These are phyloP conservation scores for Agrypnia vestita DNA, from an alignment of 1,140 invertebrate species.

Conservation along the genomic window DNA sequence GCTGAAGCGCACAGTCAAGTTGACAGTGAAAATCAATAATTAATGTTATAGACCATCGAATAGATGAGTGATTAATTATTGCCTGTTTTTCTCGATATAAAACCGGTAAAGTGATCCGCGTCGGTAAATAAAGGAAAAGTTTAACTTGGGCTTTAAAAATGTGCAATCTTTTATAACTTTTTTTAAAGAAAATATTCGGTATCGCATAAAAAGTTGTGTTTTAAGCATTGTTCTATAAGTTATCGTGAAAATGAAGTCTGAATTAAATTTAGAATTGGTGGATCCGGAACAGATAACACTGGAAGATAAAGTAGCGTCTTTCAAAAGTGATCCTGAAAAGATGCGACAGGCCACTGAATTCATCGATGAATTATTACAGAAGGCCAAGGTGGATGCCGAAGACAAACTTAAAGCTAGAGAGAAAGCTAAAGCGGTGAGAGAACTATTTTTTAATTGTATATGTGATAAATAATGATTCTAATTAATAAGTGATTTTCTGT, in stretches of 20 bases:
- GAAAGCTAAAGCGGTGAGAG: conserved; percentile 72
- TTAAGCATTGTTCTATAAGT: conserved; percentile 6
- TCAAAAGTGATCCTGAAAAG: conserved; percentile 71
- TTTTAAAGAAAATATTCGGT: neutral
- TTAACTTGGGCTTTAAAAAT: conserved; percentile 9
- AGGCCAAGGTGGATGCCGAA: conserved; percentile 70
- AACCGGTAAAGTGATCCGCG: too few species aligned
- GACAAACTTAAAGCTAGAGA: conserved; percentile 72
- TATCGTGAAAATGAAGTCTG: conserved; percentile 55
- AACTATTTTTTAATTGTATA: too few species aligned
- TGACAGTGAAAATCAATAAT: conserved; percentile 41
- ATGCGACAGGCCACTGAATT: conserved; percentile 70
- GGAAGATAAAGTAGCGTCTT: conserved; percentile 66
- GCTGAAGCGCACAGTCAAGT: conserved; percentile 2
- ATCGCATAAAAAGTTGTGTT: conserved; percentile 9
- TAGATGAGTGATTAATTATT: neutral
- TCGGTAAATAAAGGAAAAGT: neutral
- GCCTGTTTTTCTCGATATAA: too few species aligned
- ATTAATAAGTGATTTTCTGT: too few species aligned
- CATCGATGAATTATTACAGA: conserved; percentile 70
- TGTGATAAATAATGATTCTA: too few species aligned
- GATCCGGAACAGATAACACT: conserved; percentile 60
- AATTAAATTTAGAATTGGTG: conserved; percentile 58
- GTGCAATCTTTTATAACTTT: conserved; percentile 11
- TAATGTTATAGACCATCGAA: neutral